Conservation (phyloP, 2,888 invertebrate species). For the Tromatobia lineatoria region DNA sequence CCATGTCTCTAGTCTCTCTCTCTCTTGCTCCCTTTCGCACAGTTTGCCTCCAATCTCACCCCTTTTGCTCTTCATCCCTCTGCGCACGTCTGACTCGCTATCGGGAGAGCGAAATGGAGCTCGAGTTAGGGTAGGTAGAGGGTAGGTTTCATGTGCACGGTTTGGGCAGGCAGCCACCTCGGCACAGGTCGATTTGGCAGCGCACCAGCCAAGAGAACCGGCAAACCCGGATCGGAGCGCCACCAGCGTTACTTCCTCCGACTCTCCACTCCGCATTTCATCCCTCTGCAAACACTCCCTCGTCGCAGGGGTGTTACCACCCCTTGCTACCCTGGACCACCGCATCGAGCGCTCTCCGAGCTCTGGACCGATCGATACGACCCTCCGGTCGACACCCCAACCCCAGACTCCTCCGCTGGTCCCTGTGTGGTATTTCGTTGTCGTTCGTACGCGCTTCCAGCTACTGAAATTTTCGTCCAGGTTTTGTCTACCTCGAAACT, state of each 20-base stretch:
- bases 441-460: constrained; percentile 23
- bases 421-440: constrained; percentile 32
- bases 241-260: constrained; percentile 41
- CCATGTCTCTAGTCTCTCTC: constrained; percentile 13
- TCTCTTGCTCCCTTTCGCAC: constrained; percentile 9
- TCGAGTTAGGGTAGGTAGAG: constrained; percentile 65
- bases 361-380: constrained; percentile 70
- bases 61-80: constrained; percentile 48
- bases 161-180: constrained; percentile 60
- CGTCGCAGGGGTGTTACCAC: constrained; percentile 57
- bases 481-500: constrained; percentile 39
- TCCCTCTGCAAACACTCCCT: constrained; percentile 66
- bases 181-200: constrained; percentile 68
- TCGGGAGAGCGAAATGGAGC: constrained; percentile 42
- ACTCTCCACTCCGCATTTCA: constrained; percentile 49
- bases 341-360: constrained; percentile 57
- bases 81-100: constrained; percentile 65
- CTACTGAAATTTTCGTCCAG: constrained; percentile 48
- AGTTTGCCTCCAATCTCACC: constrained; percentile 61
- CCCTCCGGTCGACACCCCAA: constrained; percentile 69
- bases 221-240: constrained; percentile 59
- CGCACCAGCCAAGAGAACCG: constrained; percentile 55
- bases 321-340: constrained; percentile 61
- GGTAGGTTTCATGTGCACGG: constrained; percentile 62
- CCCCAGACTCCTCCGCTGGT: constrained; percentile 34